Conservation (phyloP, 2,113 vertebrate species). For the Leptobrachium leishanense region DNA sequence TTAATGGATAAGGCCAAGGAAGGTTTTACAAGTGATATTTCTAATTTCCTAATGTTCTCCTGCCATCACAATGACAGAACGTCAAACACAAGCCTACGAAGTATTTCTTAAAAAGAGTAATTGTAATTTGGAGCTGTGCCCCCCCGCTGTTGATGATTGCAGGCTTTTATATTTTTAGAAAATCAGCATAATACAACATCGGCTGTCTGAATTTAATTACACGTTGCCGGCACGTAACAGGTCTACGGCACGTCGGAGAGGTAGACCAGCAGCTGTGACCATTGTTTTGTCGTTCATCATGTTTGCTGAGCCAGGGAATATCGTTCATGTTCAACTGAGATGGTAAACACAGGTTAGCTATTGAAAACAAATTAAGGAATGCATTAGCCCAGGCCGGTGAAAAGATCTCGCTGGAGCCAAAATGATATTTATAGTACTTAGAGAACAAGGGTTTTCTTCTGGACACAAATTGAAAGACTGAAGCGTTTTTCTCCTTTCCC, state of each 20-base stretch:
- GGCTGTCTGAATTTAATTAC: constrained; percentile 33
- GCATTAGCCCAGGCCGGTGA: constrained; percentile 3
- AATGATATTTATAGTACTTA: constrained; percentile 28
- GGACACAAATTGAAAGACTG: constrained; percentile 29
- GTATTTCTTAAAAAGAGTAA: too few species aligned
- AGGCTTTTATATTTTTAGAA: constrained; percentile 42
- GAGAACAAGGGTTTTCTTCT: constrained; percentile 1
- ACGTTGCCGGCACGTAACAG: constrained; percentile 2
- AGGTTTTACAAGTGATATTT: too few species aligned
- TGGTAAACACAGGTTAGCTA: constrained; percentile 28
- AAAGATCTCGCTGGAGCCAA: constrained; percentile 6
- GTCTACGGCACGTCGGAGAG: constrained; percentile 2
- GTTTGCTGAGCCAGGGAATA: constrained; percentile 16
- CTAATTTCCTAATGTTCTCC: too few species aligned
- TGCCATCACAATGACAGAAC: too few species aligned
- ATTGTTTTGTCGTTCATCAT: constrained; percentile 34
- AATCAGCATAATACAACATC: constrained; percentile 18
- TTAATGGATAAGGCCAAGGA: too few species aligned
- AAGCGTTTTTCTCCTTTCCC: neutral
- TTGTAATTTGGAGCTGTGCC: too few species aligned
- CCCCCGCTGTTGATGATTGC: constrained; percentile 9
- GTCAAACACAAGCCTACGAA: too few species aligned
- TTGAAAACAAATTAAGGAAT: constrained; percentile 41
- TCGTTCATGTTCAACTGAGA: constrained; percentile 21
- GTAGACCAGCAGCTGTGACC: constrained; percentile 20